Percentiles rank a stretch among this genome's conserved stretches.
Evolutionary conservation across 2,888 invertebrate genomes (phyloP).

Genomic region (Papilio protenor): DNA sequence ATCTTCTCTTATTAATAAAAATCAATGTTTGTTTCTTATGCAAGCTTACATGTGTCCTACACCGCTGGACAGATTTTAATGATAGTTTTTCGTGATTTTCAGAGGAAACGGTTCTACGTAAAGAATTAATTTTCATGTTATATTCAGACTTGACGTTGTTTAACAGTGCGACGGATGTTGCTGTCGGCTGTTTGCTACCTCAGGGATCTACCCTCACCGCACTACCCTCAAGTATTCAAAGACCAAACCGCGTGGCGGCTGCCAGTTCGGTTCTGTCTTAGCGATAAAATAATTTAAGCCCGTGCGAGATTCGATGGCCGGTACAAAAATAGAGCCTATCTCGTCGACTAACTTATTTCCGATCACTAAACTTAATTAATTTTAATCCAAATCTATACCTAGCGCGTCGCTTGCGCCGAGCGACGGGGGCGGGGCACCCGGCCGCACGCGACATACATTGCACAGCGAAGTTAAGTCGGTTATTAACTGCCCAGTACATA

Average conservation of each 20-base stretch:
- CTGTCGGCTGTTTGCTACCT: not conserved
- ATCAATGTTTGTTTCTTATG: not conserved
- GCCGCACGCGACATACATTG: not conserved
- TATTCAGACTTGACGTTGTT: not conserved
- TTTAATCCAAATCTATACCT: constrained; percentile 51
- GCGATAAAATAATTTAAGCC: constrained; percentile 26
- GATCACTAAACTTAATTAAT: constrained; percentile 63
- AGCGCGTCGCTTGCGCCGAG: constrained; percentile 8
- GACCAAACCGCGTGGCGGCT: not conserved
- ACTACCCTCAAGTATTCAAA: not conserved
- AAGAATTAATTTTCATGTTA: not conserved
- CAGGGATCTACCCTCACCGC: not conserved
- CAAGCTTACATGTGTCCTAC: not conserved
- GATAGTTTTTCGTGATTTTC: not conserved
- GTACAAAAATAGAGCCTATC: constrained; percentile 76
- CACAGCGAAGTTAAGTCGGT: not conserved
- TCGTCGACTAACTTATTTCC: constrained; percentile 65
- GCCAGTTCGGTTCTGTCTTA: not conserved
- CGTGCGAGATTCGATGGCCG: constrained; percentile 61
- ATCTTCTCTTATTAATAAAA: not conserved
- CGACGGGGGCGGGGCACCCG: constrained; percentile 16
- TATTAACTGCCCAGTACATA: constrained; percentile 16
- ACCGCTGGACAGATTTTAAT: not conserved
- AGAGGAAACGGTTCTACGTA: not conserved
- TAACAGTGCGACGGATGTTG: not conserved